Percentiles rank a stretch among this genome's conserved stretches.
Conservation (phyloP, 2,113 vertebrate species). For the Cathartes aura region DNA sequence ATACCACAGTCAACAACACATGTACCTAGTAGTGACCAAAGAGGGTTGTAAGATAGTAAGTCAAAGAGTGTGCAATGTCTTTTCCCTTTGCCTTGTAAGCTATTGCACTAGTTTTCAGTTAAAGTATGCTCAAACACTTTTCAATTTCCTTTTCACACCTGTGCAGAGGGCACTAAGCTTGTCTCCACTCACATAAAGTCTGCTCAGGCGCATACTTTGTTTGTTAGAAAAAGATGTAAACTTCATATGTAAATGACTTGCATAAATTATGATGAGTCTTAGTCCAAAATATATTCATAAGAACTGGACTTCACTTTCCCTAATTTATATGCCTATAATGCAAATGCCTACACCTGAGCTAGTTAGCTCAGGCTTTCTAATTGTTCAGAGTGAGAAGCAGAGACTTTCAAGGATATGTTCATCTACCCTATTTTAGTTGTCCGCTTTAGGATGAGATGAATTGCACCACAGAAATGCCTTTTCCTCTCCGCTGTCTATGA, state of each 20-base stretch:
- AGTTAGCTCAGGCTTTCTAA: background rate
- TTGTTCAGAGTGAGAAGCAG: background rate
- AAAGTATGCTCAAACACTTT: background rate
- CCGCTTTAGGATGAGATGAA: background rate
- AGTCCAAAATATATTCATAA: background rate
- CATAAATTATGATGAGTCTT: background rate
- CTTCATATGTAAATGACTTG: background rate
- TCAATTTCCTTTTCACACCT: background rate
- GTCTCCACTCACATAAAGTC: background rate
- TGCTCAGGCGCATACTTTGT: background rate
- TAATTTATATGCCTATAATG: background rate
- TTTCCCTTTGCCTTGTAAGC: background rate
- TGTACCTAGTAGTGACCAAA: background rate
- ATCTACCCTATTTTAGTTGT: background rate
- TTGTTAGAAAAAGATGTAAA: background rate
- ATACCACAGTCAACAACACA: rapidly evolving
- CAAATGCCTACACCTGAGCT: background rate
- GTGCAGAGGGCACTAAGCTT: background rate
- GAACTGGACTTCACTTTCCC: background rate
- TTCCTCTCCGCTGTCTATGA: background rate
- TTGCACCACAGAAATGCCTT: background rate
- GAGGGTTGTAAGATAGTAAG: background rate
- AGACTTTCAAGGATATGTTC: background rate
- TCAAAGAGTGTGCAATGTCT: too few relatives aligned
- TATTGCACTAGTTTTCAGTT: rapidly evolving